Percentiles rank a stretch among this genome's conserved stretches.
phyloP scores from a whole-genome alignment of 2,797 vertebrate species.

The Leuciscus waleckii region DNA sequence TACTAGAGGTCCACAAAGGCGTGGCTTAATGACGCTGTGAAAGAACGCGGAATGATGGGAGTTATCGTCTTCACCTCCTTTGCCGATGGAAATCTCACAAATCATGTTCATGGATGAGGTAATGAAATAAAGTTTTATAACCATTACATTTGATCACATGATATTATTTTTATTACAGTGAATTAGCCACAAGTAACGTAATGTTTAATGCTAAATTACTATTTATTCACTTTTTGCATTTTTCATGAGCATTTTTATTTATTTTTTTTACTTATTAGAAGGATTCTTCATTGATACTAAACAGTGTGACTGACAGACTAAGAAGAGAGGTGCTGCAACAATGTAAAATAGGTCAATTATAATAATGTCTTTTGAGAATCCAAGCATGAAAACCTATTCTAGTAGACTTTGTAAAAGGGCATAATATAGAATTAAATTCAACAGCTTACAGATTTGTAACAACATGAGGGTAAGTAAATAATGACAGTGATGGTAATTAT shows the following conservation, averaged over 20 bases:
- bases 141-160: background rate
- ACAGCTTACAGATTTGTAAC: background rate
- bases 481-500: background rate
- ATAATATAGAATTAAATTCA: no score
- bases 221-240: no score
- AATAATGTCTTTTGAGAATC: background rate
- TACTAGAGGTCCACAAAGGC: no score
- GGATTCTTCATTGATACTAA: background rate
- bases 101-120: no score
- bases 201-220: background rate
- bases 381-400: no score
- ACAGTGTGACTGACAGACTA: background rate
- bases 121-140: background rate
- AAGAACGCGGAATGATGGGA: no score
- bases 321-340: background rate
- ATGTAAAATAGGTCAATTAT: background rate
- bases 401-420: no score
- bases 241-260: no score
- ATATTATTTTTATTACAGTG: background rate
- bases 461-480: conserved; percentile 1
- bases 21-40: no score
- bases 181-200: background rate
- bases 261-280: background rate
- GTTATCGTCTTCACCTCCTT: no score
- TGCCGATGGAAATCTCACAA: no score